These are phyloP conservation scores for Tipula confusa DNA, from an alignment of 2,888 invertebrate genomes.

Conservation along the genomic window DNA sequence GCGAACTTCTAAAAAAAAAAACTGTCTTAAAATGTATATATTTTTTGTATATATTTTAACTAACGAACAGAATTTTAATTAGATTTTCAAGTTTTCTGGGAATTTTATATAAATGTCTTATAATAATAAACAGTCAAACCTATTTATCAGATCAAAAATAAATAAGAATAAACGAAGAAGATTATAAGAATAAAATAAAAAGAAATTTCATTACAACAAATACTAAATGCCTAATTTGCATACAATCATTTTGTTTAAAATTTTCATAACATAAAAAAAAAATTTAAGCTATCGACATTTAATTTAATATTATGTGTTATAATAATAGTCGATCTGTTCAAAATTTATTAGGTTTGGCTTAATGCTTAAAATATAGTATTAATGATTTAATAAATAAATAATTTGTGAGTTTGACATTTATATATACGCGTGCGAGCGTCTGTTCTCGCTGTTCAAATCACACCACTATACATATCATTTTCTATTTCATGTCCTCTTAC, in stretches of 20 bases:
- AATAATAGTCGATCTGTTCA: not conserved
- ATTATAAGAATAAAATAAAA: slow-evolving; percentile 6
- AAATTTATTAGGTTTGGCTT: not conserved
- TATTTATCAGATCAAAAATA: not conserved
- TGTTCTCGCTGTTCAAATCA: not conserved
- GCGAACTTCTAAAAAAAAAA: not conserved
- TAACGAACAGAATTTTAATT: slow-evolving; percentile 3
- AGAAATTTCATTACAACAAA: not conserved
- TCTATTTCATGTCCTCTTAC: not conserved
- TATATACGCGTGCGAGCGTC: not conserved
- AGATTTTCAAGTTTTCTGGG: not conserved
- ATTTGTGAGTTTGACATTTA: not conserved
- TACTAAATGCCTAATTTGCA: not conserved
- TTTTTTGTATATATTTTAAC: not conserved
- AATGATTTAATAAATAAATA: too few relatives aligned
- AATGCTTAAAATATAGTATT: too few relatives aligned
- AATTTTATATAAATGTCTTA: not conserved
- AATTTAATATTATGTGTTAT: not conserved
- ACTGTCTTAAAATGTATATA: not conserved
- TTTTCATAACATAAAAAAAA: not conserved
- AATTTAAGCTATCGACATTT: not conserved
- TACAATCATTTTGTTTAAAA: not conserved
- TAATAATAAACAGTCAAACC: not conserved
- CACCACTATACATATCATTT: not conserved
- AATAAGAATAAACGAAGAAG: not conserved